A percentile compares a stretch with the other conserved stretches of the same genome.
Conservation (phyloP, 2,888 invertebrate species). For the Diarsia mendica region DNA sequence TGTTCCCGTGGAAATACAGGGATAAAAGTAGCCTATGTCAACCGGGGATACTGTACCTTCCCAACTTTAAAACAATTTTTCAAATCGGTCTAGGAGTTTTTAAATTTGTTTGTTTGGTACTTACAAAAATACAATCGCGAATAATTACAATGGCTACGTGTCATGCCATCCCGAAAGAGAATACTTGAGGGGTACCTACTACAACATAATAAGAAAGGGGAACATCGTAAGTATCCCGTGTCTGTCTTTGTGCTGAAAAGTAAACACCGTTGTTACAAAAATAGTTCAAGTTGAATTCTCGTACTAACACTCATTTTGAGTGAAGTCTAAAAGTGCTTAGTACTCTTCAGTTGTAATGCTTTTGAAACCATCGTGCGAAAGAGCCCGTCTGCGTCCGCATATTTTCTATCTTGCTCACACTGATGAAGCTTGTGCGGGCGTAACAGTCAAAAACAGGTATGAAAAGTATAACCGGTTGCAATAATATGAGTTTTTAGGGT, state of each 20-base stretch:
- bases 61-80: too few relatives aligned
- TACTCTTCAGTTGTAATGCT: slow-evolving; percentile 1
- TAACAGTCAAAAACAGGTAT: background rate
- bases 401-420: background rate
- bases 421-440: too few relatives aligned
- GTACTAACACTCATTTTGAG: background rate
- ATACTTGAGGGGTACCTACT: background rate
- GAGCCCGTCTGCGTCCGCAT: slow-evolving; percentile 26
- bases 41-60: too few relatives aligned
- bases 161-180: background rate
- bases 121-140: background rate
- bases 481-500: slow-evolving; percentile 1
- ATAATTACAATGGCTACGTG: background rate
- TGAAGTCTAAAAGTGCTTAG: background rate
- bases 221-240: too few relatives aligned
- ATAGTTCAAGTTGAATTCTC: background rate
- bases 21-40: too few relatives aligned
- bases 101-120: too few relatives aligned
- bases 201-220: background rate
- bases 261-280: background rate
- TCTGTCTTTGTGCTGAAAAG: too few relatives aligned
- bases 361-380: background rate
- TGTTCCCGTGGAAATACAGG: too few relatives aligned
- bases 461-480: slow-evolving; percentile 20
- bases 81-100: too few relatives aligned